A percentile compares a stretch with the other conserved stretches of the same genome.
These are phyloP conservation scores for Pseudochromis fuscus DNA, from an alignment of 2,797 vertebrate genomes.

Conservation along the genomic window DNA sequence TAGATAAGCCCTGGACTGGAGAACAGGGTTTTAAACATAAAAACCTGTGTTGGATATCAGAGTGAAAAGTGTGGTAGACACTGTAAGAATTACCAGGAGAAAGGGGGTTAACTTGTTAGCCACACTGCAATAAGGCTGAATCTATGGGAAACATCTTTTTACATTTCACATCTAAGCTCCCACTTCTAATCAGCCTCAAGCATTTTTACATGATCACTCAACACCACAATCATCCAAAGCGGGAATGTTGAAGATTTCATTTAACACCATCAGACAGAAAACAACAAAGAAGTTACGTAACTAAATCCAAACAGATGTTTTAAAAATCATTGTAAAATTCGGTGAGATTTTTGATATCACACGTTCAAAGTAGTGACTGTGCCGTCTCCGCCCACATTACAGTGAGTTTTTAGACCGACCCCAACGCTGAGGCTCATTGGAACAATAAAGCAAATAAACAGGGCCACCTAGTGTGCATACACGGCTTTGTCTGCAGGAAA, in stretches of 20 bases:
- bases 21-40: neutral
- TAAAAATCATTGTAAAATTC: constrained; percentile 23
- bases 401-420: constrained; percentile 24
- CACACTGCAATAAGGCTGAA: constrained; percentile 58
- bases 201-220: constrained; percentile 40
- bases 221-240: constrained; percentile 42
- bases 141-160: constrained; percentile 36
- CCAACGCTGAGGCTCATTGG: constrained; percentile 17
- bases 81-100: constrained; percentile 5
- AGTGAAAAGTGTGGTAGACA: constrained; percentile 18
- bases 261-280: constrained; percentile 42
- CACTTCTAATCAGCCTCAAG: constrained; percentile 37
- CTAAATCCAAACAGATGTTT: constrained; percentile 34
- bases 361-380: constrained; percentile 10
- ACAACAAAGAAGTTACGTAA: constrained; percentile 27
- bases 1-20: neutral
- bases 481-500: constrained; percentile 8
- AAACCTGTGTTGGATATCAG: constrained; percentile 16
- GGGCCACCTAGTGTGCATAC: constrained; percentile 57
- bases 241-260: constrained; percentile 74
- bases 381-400: constrained; percentile 8
- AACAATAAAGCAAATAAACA: constrained; percentile 33
- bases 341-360: constrained; percentile 27
- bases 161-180: constrained; percentile 33
- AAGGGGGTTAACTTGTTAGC: constrained; percentile 5